Evolutionary conservation across 2,797 vertebrate genomes (phyloP), one percentile per base, ranked within the genome.

Genomic region (Synanceia verrucosa): DNA sequence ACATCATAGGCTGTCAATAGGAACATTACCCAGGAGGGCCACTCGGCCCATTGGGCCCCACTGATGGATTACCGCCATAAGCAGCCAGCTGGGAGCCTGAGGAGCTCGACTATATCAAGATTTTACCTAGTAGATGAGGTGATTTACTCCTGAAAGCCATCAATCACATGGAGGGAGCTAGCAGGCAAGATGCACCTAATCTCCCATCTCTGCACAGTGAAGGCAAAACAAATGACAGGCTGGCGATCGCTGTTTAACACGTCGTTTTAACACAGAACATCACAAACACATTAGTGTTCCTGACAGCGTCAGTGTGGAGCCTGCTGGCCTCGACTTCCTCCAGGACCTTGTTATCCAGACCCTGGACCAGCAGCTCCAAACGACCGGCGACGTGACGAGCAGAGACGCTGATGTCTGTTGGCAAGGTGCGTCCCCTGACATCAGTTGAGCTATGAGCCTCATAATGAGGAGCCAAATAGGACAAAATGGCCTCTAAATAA

Each of bases 401-500:
- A 61, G 24, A 24, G 47, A 43, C n/a, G 41, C n/a, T n/a, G 9
- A 33, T 21, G 71, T 79, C 70, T 56, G 12, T 36, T 10, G 56
- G 47, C 73, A 33, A 28, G 51, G 28, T 66, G 37, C 53, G 47
- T 76, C 76, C 39, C 66, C 71, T 78, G 86, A 86, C 80, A 87
- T 89, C 82, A 88, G 79, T 73, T 62, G 75, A 78, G 82, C 76
- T 75, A 83, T 84, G 83, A 85, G 82, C 26, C 48, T 78, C 67
- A 24, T 93, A 92, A 93, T 87, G 88, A 89, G 86, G 76, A 88
- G 66, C 81, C 87, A 91, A 91, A 92, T 81, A 72, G 87, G 88
- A 86, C 86, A 84, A 92, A 93, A 94, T 90, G 90, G 88, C 83
- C 87, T 91, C 81, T 93, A 95, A 95, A 96, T 93, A 95, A 95